Evolutionary conservation across 2,797 vertebrate species (phyloP).

Genomic region (Gymnodraco acuticeps): DNA sequence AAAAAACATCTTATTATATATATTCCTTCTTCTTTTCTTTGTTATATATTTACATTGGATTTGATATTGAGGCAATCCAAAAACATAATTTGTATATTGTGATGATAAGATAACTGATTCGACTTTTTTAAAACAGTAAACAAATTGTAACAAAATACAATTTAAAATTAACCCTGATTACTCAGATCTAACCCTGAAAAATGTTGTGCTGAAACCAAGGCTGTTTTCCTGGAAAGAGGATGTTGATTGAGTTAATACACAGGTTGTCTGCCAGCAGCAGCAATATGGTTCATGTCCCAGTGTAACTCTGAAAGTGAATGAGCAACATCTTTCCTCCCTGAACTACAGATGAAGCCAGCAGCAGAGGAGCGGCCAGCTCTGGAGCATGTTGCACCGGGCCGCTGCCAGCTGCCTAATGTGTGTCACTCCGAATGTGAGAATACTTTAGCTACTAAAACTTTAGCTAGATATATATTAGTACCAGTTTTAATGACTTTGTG

Average conservation of each 20-base stretch:
- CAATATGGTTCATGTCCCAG: constrained; percentile 58
- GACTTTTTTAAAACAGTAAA: no score
- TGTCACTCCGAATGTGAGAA: constrained; percentile 34
- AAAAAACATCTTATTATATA: no score
- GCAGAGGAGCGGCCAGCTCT: constrained; percentile 28
- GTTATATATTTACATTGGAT: no score
- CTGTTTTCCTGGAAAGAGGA: constrained; percentile 31
- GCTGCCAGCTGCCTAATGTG: constrained; percentile 54
- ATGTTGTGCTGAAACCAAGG: constrained; percentile 6
- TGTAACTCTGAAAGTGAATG: constrained; percentile 46
- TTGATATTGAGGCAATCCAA: no score
- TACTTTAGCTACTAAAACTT: constrained; percentile 22
- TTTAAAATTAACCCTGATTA: neutral
- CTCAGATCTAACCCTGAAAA: constrained; percentile 7
- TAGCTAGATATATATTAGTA: neutral
- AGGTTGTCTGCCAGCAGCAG: constrained; percentile 46
- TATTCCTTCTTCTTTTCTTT: no score
- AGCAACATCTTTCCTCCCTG: constrained; percentile 51
- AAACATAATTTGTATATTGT: no score
- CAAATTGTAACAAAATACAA: no score
- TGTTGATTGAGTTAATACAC: constrained; percentile 21
- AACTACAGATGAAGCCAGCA: constrained; percentile 49
- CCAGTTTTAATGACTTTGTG: constrained; percentile 36
- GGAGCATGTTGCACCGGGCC: constrained; percentile 18
- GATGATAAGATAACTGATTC: no score